Evolutionary conservation across 2,113 vertebrate genomes (phyloP), one percentile per base, ranked within the genome.

Genomic region (Gracilinanus agilis): DNA sequence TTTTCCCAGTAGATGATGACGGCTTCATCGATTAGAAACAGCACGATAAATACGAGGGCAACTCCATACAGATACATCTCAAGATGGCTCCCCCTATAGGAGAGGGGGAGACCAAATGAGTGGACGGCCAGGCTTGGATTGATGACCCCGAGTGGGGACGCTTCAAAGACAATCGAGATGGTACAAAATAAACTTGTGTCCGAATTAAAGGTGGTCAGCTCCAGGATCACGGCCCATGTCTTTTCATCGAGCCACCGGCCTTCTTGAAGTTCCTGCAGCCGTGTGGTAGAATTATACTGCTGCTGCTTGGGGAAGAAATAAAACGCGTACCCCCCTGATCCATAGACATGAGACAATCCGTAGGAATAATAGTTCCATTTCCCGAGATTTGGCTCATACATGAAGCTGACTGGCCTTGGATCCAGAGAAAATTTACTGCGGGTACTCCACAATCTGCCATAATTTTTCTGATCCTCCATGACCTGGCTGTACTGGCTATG

Each of bases 221-320:
- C 98, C 53, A 98, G 21, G 40, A 98, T 97, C 55, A 98, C 97
- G 0, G 98, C 98, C 98, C 98, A 98, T 0, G 98, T 98, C 53
- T 96, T 97, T 67, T 98, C 98, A 90, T 99, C 98, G 0, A 99
- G 97, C 98, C 98, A 99, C 0, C 24, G 88, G 67, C 24, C 91
- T 7, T 54, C 89, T 23, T 97, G 92, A 1, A 99, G 97, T 12
- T 88, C 34, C 9, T 61, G 5, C 55, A 99, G 95, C 96, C 97
- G 96, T 61, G 61, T 0, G 0, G 95, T 96, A 29, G 98, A 98
- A 96, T 98, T 97, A 9, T 53, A 88, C 53, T 34, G 92, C 83
- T 88, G 94, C 92, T 97, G 90, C 23, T 95, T 54, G 0, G 98
- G 98, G 25, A 98, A 98, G 10, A 98, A 98, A 24, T 98, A 96